Conservation (phyloP, 2,888 invertebrate species). For the Parnassius orleans region DNA sequence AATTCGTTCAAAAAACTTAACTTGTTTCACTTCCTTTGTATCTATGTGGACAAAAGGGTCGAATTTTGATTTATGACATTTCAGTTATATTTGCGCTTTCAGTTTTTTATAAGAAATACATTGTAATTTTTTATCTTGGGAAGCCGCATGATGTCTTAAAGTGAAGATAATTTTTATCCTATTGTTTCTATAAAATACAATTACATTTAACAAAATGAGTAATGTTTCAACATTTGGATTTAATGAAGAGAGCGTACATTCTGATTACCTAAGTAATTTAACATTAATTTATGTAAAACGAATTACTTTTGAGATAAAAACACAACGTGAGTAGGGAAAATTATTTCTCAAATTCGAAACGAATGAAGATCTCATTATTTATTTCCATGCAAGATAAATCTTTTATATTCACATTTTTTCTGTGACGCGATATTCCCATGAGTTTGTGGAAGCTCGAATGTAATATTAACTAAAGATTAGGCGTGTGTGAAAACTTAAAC, state of each 20-base stretch:
- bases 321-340: constrained; percentile 6
- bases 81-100: constrained; percentile 45
- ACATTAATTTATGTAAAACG: neutral
- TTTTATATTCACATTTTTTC: constrained; percentile 45
- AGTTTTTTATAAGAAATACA: constrained; percentile 3
- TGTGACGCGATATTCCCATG: constrained; percentile 56
- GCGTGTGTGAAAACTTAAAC: constrained; percentile 65
- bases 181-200: constrained; percentile 11
- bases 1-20: constrained; percentile 60
- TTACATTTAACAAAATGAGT: neutral
- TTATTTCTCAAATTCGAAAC: constrained; percentile 14
- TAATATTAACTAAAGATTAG: constrained; percentile 72
- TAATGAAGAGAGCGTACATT: constrained; percentile 1
- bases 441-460: constrained; percentile 48
- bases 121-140: neutral
- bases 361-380: constrained; percentile 46
- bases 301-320: constrained; percentile 2
- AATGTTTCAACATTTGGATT: neutral
- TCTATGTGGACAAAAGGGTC: constrained; percentile 55
- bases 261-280: constrained; percentile 1
- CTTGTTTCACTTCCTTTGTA: constrained; percentile 66
- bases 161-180: constrained; percentile 4
- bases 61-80: constrained; percentile 70
- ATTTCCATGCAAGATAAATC: constrained; percentile 48
- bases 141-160: constrained; percentile 6